phyloP scores from a whole-genome alignment of 1,140 invertebrate species.

The Dendrolimus kikuchii region DNA sequence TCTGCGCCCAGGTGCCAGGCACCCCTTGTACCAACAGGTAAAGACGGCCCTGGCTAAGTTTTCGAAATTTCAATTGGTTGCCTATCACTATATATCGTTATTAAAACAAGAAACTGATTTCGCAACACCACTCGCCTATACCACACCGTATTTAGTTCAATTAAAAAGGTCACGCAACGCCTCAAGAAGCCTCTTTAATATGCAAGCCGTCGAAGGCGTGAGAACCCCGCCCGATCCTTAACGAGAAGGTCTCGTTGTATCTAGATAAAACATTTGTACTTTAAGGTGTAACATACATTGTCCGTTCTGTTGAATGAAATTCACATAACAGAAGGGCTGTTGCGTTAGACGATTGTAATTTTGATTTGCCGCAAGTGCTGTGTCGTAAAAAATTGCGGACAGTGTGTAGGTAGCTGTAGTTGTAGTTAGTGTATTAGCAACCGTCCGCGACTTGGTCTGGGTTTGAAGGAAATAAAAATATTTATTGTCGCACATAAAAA shows the following conservation, averaged over 20 bases:
- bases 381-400: too few relatives aligned
- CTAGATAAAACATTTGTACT: conserved; percentile 11
- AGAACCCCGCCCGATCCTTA: conserved; percentile 21
- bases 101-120: too few relatives aligned
- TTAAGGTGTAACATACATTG: not conserved
- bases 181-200: conserved; percentile 17
- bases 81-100: too few relatives aligned
- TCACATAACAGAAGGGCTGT: conserved; percentile 3
- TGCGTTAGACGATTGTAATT: not conserved
- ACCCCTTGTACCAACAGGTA: too few relatives aligned
- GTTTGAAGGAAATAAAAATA: not conserved
- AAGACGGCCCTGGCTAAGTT: too few relatives aligned
- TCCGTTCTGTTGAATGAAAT: not conserved
- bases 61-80: too few relatives aligned
- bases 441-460: too few relatives aligned
- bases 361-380: too few relatives aligned
- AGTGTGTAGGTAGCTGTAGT: too few relatives aligned
- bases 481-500: not conserved
- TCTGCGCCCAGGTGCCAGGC: too few relatives aligned
- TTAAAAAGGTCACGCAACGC: conserved; percentile 19
- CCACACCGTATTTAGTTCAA: conserved; percentile 7
- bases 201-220: conserved; percentile 22
- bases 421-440: too few relatives aligned
- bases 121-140: too few relatives aligned
- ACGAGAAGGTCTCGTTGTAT: conserved; percentile 17